These are phyloP conservation scores for Schlechtendalia chinensis DNA, from an alignment of 1,140 invertebrate genomes.

Conservation along the genomic window DNA sequence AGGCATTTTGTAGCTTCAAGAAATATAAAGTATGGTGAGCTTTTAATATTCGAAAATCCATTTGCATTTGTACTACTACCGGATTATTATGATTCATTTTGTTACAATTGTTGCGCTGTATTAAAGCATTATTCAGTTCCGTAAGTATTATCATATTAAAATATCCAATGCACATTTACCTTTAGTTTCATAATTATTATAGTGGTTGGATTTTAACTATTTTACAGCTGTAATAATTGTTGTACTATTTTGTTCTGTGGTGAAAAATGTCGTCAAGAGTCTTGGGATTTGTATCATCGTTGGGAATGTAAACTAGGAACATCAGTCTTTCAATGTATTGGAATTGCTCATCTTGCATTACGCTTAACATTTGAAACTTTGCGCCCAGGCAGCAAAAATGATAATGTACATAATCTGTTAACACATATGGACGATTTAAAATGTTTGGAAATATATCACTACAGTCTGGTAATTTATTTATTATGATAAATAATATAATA, in stretches of 20 bases:
- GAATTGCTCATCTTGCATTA: constrained; percentile 73
- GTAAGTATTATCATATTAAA: constrained; percentile 56
- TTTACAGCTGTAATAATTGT: constrained; percentile 65
- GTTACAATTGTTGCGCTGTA: constrained; percentile 61
- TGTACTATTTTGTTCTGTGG: constrained; percentile 67
- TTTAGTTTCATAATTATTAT: neutral
- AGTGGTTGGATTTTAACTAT: neutral
- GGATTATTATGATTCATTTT: constrained; percentile 58
- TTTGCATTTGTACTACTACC: constrained; percentile 65
- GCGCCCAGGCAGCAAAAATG: constrained; percentile 50
- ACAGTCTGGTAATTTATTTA: constrained; percentile 63
- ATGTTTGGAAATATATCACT: constrained; percentile 65
- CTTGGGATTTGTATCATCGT: constrained; percentile 66
- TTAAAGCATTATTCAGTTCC: constrained; percentile 57
- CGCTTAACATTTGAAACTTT: constrained; percentile 62
- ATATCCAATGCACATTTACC: neutral
- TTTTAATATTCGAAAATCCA: constrained; percentile 70
- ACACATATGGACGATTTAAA: constrained; percentile 64
- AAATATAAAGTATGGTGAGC: constrained; percentile 63
- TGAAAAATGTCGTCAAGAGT: constrained; percentile 62
- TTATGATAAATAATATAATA: too few species aligned
- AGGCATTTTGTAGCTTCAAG: constrained; percentile 60
- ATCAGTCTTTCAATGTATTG: constrained; percentile 66
- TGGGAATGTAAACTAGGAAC: constrained; percentile 70
- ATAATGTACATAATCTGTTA: constrained; percentile 61